phyloP scores from a whole-genome alignment of 2,888 invertebrate species.

The Chalcis sispes region DNA sequence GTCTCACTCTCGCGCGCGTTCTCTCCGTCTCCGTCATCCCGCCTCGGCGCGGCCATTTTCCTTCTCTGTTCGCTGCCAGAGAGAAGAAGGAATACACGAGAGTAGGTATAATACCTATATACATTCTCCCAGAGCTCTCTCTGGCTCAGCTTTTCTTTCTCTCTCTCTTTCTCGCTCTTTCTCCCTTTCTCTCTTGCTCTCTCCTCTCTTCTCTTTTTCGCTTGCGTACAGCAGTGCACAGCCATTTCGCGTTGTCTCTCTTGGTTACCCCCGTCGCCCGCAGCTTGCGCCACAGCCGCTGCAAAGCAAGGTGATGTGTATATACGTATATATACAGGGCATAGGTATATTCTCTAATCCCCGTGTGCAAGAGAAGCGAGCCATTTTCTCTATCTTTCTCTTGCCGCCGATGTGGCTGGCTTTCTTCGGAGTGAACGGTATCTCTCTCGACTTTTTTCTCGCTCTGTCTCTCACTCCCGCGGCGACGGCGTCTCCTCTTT shows the following conservation, averaged over 20 bases:
- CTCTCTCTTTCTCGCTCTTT: slow-evolving; percentile 30
- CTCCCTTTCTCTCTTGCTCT: slow-evolving; percentile 1
- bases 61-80: slow-evolving; percentile 48
- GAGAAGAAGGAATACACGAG: slow-evolving; percentile 23
- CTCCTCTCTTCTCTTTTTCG: slow-evolving; percentile 18
- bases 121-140: slow-evolving; percentile 30
- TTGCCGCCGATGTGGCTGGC: not conserved
- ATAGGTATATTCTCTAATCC: slow-evolving; percentile 1
- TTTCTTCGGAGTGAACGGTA: slow-evolving; percentile 13
- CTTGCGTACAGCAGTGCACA: slow-evolving; percentile 44
- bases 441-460: slow-evolving; percentile 30
- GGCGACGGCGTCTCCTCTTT: slow-evolving; percentile 10
- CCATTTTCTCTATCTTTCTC: slow-evolving; percentile 50
- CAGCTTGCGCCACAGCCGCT: slow-evolving; percentile 54
- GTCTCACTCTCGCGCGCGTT: slow-evolving; percentile 9
- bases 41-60: slow-evolving; percentile 55
- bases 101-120: slow-evolving; percentile 37
- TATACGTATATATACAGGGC: slow-evolving; percentile 65
- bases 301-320: slow-evolving; percentile 6
- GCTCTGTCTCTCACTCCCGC: slow-evolving; percentile 27
- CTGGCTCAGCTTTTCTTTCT: slow-evolving; percentile 15
- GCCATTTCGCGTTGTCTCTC: slow-evolving; percentile 49
- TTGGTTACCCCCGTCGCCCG: slow-evolving; percentile 35
- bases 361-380: slow-evolving; percentile 22
- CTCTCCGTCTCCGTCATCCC: slow-evolving; percentile 31